Conservation (phyloP, 2,888 invertebrate genomes). For the Argynnis bischoffii region DNA sequence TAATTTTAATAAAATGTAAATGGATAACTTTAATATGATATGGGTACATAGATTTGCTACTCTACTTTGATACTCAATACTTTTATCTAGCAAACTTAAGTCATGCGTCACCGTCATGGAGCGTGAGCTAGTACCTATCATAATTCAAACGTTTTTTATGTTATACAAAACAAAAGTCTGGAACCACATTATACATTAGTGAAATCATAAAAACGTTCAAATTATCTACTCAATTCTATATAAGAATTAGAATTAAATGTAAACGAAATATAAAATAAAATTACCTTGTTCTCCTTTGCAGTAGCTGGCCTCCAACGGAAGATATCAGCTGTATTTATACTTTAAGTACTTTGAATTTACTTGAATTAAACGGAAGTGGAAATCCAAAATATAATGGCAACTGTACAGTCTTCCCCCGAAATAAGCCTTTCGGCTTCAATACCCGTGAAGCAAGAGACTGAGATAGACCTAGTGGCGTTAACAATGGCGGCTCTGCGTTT, state of each 20-base stretch:
- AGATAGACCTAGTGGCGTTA: constrained; percentile 69
- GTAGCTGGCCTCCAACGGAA: constrained; percentile 25
- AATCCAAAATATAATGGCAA: constrained; percentile 58
- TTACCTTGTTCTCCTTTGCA: constrained; percentile 28
- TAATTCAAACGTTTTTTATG: no score
- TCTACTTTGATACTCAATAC: constrained; percentile 40
- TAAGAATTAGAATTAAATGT: neutral
- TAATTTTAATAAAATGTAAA: constrained; percentile 2
- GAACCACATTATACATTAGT: no score
- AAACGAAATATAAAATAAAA: constrained; percentile 36
- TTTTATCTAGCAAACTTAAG: constrained; percentile 31
- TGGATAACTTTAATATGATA: neutral
- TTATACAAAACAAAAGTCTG: no score
- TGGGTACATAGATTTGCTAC: neutral
- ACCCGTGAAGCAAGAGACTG: constrained; percentile 61
- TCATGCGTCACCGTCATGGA: no score
- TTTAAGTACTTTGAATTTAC: constrained; percentile 5
- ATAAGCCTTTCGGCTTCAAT: constrained; percentile 61
- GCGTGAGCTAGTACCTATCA: no score
- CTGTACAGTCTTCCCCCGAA: constrained; percentile 65
- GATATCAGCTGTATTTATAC: constrained; percentile 9
- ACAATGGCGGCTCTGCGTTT: constrained; percentile 77
- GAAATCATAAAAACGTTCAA: no score
- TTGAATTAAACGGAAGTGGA: constrained; percentile 17
- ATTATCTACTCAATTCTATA: no score